Evolutionary conservation across 2,888 invertebrate genomes (phyloP), one percentile per base, ranked within the genome.

Genomic region (Meliscaeva auricollis): DNA sequence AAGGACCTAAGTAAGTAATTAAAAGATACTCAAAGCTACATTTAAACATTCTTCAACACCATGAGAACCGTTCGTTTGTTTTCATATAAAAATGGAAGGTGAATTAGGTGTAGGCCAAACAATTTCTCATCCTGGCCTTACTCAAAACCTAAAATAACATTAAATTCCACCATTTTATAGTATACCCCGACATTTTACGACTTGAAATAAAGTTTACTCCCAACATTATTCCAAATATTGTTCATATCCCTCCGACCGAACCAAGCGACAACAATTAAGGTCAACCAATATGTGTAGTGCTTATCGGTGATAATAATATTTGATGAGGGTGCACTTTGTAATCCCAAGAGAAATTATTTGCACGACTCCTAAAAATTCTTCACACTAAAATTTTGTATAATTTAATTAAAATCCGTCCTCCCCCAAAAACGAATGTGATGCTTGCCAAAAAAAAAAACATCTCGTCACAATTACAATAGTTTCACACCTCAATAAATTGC

Each of bases 401-500:
- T 78, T 83, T 78, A 83, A 74, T 74, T 74, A 35, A 26, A 78
- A 74, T 69, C 4, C 4, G 69, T 69, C 4, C 4, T 26, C 26
- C 26, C 50, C 46, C 30, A 41, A 48, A 26, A 72, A 58, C 20
- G 50, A 48, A 20, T 35, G n/a, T 52, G 56, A 5, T 78, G 48
- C 48, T 26, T 26, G 26, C 26, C 30, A 46, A 70, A 72, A 44
- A 54, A 58, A 72, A 44, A 54, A 58, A 72, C 69, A 69, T 62
- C 74, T 78, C 4, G 2, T 66, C 78, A 44, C 54, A 54, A 83
- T 84, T 84, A 84, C 83, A 83, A 79, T 74, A 66, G 79, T 79
- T 64, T 84, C 79, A 26, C 70, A 84, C 83, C 83, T 84, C 83
- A 79, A 84, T 84, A 84, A 84, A 84, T 84, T 84, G 83, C 70